Evolutionary conservation across 2,113 vertebrate genomes (phyloP).

Genomic region (Hyperopisus bebe): DNA sequence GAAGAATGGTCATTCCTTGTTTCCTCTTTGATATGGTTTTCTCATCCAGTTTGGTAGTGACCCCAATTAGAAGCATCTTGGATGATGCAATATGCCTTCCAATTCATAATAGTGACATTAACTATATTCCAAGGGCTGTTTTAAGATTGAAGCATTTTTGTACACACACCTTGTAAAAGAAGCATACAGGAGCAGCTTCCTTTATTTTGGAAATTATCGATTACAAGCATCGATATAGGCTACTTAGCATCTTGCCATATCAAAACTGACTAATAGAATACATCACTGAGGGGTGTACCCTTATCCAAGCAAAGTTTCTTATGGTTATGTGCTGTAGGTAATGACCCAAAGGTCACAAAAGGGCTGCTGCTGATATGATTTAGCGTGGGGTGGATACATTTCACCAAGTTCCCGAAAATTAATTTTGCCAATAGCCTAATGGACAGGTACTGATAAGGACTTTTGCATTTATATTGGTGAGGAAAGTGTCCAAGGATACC

Average conservation of each 20-base stretch:
- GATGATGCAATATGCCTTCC: neutral
- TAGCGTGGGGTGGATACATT: neutral
- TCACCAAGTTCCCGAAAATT: neutral
- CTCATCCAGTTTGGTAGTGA: neutral
- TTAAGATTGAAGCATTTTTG: neutral
- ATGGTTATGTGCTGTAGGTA: neutral
- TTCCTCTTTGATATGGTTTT: neutral
- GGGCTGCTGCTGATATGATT: neutral
- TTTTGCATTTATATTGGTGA: neutral
- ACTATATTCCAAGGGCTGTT: neutral
- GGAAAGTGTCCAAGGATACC: neutral
- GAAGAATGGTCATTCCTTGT: neutral
- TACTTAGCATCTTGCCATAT: neutral
- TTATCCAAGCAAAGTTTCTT: neutral
- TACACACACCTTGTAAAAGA: neutral
- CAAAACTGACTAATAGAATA: neutral
- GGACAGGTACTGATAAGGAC: neutral
- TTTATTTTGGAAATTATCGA: neutral
- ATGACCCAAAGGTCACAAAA: neutral
- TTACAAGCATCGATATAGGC: neutral
- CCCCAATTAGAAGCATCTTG: neutral
- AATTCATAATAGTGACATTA: neutral
- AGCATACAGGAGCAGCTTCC: neutral
- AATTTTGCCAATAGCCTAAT: neutral
- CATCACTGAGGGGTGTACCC: neutral